Evolutionary conservation across 2,797 vertebrate species (phyloP).

Genomic region (Scyliorhinus canicula): DNA sequence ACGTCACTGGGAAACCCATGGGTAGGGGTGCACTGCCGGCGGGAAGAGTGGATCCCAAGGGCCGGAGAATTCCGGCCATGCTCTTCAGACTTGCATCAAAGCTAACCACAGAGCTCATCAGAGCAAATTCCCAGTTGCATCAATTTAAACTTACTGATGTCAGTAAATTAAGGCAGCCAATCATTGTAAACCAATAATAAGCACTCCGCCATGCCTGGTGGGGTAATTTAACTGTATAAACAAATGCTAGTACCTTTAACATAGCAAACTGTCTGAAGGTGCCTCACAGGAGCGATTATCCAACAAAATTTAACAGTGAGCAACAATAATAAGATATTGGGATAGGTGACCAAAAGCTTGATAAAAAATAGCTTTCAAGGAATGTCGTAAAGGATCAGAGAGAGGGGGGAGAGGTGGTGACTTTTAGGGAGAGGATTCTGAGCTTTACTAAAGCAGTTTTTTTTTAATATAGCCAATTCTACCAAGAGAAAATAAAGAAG

Average conservation of each 20-base stretch:
- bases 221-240: neutral
- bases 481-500: neutral
- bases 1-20: too few relatives aligned
- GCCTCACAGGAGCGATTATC: too few relatives aligned
- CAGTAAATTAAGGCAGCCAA: neutral
- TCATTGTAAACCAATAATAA: neutral
- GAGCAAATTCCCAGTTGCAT: neutral
- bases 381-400: neutral
- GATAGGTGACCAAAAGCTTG: too few relatives aligned
- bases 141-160: neutral
- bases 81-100: neutral
- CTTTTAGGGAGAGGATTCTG: neutral
- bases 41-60: too few relatives aligned
- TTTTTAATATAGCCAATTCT: neutral
- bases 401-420: neutral
- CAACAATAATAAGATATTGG: too few relatives aligned
- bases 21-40: too few relatives aligned
- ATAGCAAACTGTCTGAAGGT: neutral
- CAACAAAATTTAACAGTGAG: too few relatives aligned
- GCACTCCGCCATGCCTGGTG: neutral
- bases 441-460: neutral
- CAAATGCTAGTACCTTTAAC: neutral
- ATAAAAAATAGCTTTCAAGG: too few relatives aligned
- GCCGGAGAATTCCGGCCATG: too few relatives aligned
- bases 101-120: neutral